Conservation (phyloP, 2,888 invertebrate genomes). For the Limenitis camilla region DNA sequence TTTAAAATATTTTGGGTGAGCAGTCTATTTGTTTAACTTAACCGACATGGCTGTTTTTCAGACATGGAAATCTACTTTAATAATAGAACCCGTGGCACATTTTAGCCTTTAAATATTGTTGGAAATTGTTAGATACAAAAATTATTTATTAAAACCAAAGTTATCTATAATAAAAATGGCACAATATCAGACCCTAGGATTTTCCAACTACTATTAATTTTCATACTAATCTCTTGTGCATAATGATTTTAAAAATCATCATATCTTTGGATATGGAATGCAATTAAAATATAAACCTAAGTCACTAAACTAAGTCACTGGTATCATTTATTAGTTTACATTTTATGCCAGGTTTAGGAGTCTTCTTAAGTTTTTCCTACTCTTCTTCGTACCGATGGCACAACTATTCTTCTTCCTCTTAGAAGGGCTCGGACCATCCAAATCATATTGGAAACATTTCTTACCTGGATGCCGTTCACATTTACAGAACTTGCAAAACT, state of each 20-base stretch:
- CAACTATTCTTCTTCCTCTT: constrained; percentile 57
- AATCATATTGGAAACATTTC: constrained; percentile 56
- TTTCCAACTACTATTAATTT: constrained; percentile 27
- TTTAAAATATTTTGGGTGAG: too few relatives aligned
- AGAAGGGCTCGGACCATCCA: constrained; percentile 67
- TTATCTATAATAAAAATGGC: constrained; percentile 31
- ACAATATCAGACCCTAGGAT: constrained; percentile 34
- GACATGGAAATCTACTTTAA: too few relatives aligned
- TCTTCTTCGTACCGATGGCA: constrained; percentile 57
- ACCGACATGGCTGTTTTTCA: too few relatives aligned
- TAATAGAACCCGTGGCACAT: too few relatives aligned
- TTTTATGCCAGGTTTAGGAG: constrained; percentile 40
- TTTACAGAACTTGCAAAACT: constrained; percentile 69
- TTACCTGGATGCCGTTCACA: constrained; percentile 58
- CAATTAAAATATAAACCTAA: constrained; percentile 25
- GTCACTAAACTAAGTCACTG: constrained; percentile 38
- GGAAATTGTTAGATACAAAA: too few relatives aligned
- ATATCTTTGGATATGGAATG: constrained; percentile 51
- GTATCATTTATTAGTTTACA: constrained; percentile 27
- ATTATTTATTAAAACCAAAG: too few relatives aligned
- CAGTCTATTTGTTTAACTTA: too few relatives aligned
- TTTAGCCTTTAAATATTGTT: too few relatives aligned
- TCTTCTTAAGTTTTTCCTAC: constrained; percentile 60
- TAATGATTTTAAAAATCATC: constrained; percentile 30
- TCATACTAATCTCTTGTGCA: constrained; percentile 24